phyloP scores from a whole-genome alignment of 2,797 vertebrate species.

The Silurus lanzhouensis region DNA sequence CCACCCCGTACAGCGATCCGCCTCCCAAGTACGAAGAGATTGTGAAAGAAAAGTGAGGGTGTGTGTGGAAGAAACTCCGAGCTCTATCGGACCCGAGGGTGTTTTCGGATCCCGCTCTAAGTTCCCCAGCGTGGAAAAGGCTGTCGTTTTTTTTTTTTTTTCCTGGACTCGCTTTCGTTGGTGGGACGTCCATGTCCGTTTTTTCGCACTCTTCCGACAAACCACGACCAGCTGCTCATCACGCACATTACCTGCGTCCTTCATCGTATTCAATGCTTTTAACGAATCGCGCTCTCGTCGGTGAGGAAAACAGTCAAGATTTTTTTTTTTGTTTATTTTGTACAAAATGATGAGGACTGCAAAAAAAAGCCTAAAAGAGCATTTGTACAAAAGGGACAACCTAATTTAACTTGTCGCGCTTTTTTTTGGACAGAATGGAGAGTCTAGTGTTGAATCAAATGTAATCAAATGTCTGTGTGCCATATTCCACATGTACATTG shows the following conservation, averaged over 20 bases:
- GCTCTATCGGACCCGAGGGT: conserved; percentile 13
- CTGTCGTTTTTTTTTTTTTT: not conserved
- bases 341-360: not conserved
- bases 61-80: conserved; percentile 15
- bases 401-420: no score
- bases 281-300: not conserved
- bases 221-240: conserved; percentile 23
- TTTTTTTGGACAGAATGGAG: not conserved
- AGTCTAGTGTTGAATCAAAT: not conserved
- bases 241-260: conserved; percentile 7
- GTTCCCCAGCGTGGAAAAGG: not conserved
- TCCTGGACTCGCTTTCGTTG: conserved; percentile 11
- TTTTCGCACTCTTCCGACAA: conserved; percentile 22
- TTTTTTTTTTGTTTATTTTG: not conserved
- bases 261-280: conserved; percentile 13
- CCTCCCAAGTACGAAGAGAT: conserved; percentile 90
- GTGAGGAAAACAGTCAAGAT: not conserved
- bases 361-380: not conserved
- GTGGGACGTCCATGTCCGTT: conserved; percentile 5
- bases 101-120: conserved; percentile 9
- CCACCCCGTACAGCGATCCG: conserved; percentile 77
- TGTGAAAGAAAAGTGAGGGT: conserved; percentile 69
- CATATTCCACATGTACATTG: not conserved
- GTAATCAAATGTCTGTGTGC: conserved; percentile 6
- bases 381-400: not conserved